A percentile compares a stretch with the other conserved stretches of the same genome.
These are phyloP conservation scores for Augochlora pura DNA, from an alignment of 1,140 invertebrate genomes.

Conservation along the genomic window DNA sequence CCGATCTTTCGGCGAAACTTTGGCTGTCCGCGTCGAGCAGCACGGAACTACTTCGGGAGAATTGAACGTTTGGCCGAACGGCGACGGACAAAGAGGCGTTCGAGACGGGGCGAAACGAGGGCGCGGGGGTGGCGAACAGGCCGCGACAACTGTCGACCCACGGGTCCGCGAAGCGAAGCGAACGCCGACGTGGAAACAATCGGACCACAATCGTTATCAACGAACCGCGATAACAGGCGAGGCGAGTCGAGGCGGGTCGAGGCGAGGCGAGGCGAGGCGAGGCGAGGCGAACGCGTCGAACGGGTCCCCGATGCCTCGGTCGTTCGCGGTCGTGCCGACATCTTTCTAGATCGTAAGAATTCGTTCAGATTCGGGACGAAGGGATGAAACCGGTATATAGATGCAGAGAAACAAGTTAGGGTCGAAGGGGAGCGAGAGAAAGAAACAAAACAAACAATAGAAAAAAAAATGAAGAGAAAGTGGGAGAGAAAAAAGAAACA, in stretches of 20 bases:
- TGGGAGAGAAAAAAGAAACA: background rate
- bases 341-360: constrained; percentile 40
- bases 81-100: no score
- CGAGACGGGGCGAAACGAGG: no score
- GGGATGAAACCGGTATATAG: background rate
- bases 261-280: no score
- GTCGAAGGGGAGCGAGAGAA: background rate
- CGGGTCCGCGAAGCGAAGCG: background rate
- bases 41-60: no score
- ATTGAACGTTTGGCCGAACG: no score
- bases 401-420: background rate
- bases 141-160: constrained; percentile 10
- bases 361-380: background rate
- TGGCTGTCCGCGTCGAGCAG: no score
- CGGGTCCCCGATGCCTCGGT: constrained; percentile 24
- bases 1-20: no score
- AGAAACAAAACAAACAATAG: no score
- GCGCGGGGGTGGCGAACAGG: background rate
- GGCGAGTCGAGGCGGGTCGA: background rate
- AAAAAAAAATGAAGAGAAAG: background rate
- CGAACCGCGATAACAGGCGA: constrained; percentile 38
- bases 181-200: constrained; percentile 41
- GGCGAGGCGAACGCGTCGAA: background rate
- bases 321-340: constrained; percentile 37
- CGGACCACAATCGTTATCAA: constrained; percentile 49